Evolutionary conservation across 2,888 invertebrate genomes (phyloP).

Genomic region (Pelosia muscerda): DNA sequence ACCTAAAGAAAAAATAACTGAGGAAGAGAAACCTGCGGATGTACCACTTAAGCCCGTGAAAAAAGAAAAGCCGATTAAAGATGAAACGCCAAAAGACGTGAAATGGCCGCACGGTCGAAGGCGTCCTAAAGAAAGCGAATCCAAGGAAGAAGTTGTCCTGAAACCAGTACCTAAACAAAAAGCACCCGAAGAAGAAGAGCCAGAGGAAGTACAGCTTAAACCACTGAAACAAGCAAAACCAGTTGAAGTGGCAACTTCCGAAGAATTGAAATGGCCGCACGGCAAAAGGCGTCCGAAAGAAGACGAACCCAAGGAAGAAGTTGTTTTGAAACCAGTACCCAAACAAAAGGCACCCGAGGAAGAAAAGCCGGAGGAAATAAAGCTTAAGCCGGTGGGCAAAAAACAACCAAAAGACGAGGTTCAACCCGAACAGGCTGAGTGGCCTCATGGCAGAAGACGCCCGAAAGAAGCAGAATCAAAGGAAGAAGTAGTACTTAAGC

Average conservation of each 20-base stretch:
- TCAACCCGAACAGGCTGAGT: slow-evolving; percentile 70
- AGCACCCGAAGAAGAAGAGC: slow-evolving; percentile 35
- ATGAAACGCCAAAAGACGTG: slow-evolving; percentile 71
- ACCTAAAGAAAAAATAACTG: slow-evolving; percentile 76
- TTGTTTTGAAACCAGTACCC: too few relatives aligned
- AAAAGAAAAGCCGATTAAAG: slow-evolving; percentile 47
- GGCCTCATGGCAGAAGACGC: slow-evolving; percentile 47
- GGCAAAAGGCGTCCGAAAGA: slow-evolving; percentile 10
- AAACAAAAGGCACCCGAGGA: too few relatives aligned
- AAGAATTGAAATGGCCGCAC: slow-evolving; percentile 29
- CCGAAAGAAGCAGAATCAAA: slow-evolving; percentile 54
- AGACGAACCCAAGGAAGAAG: too few relatives aligned
- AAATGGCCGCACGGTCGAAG: slow-evolving; percentile 45
- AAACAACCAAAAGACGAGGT: slow-evolving; percentile 54
- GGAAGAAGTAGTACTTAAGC: slow-evolving; percentile 69
- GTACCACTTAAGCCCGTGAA: slow-evolving; percentile 72
- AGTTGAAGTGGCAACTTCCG: slow-evolving; percentile 58
- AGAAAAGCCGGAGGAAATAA: too few relatives aligned
- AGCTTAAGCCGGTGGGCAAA: slow-evolving; percentile 55
- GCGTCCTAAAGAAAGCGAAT: slow-evolving; percentile 45
- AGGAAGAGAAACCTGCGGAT: slow-evolving; percentile 81
- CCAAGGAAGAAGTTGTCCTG: slow-evolving; percentile 49
- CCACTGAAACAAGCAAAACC: slow-evolving; percentile 65
- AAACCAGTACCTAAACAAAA: too few relatives aligned
- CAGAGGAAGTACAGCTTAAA: slow-evolving; percentile 63